Conservation (phyloP, 2,797 vertebrate species). For the Micrastur ruficollis region DNA sequence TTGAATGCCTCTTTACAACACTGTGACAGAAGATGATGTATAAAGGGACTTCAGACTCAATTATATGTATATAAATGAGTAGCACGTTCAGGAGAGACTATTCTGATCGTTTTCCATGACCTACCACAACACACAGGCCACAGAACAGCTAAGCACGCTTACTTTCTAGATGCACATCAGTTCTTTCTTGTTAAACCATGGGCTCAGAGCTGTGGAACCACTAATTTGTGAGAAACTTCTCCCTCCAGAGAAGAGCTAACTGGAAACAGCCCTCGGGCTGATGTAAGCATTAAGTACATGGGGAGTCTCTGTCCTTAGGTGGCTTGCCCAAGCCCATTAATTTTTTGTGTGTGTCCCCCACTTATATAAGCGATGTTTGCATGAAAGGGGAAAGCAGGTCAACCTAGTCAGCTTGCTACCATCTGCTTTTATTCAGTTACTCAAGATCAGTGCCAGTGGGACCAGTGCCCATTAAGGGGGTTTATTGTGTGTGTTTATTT, state of each 20-base stretch:
- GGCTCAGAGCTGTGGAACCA: slow-evolving; percentile 44
- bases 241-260: slow-evolving; percentile 45
- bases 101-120: not conserved
- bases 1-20: not conserved
- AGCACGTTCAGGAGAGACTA: slow-evolving; percentile 1
- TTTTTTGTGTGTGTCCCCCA: slow-evolving; percentile 34
- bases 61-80: not conserved
- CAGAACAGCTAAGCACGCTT: not conserved
- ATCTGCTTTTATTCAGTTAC: slow-evolving; percentile 70
- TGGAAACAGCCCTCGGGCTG: slow-evolving; percentile 45
- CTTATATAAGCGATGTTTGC: slow-evolving; percentile 57
- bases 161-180: slow-evolving; percentile 9
- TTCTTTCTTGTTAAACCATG: slow-evolving; percentile 25
- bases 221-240: slow-evolving; percentile 60
- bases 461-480: slow-evolving; percentile 48
- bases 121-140: not conserved
- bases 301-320: slow-evolving; percentile 64
- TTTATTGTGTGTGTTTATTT: slow-evolving; percentile 59
- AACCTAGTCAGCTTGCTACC: slow-evolving; percentile 38
- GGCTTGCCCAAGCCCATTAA: slow-evolving; percentile 55
- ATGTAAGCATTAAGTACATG: slow-evolving; percentile 53
- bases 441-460: slow-evolving; percentile 61
- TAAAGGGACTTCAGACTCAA: not conserved
- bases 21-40: not conserved
- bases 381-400: slow-evolving; percentile 69